Conservation (phyloP, 2,888 invertebrate species). For the Allygus modestus region DNA sequence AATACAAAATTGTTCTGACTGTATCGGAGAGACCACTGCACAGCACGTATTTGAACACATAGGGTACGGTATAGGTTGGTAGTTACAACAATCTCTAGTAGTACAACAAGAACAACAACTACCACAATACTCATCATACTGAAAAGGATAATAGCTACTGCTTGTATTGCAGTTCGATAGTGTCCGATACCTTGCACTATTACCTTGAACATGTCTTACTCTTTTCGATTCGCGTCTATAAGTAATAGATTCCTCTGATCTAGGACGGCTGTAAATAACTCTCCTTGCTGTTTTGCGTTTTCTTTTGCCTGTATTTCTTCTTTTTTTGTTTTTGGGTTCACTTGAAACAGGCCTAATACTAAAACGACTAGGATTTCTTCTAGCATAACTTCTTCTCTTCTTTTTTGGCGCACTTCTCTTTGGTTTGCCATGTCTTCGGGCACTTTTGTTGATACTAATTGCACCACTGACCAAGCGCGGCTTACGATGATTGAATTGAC, state of each 20-base stretch:
- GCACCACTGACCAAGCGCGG: neutral
- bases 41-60: neutral
- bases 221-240: neutral
- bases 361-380: neutral
- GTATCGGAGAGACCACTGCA: neutral
- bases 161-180: neutral
- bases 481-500: neutral
- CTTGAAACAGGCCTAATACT: neutral
- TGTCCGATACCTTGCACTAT: neutral
- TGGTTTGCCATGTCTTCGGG: neutral
- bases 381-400: neutral
- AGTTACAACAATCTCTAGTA: neutral
- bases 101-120: neutral
- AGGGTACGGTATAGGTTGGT: neutral
- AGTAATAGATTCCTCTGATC: neutral
- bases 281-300: neutral
- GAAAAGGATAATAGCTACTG: neutral
- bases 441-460: neutral
- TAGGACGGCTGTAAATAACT: neutral
- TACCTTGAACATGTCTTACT: neutral
- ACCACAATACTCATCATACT: neutral
- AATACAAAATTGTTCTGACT: neutral
- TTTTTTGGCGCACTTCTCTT: neutral
- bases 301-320: neutral
- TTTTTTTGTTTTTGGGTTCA: neutral